phyloP scores from a whole-genome alignment of 2,113 vertebrate species.

The Siniperca knerii region DNA sequence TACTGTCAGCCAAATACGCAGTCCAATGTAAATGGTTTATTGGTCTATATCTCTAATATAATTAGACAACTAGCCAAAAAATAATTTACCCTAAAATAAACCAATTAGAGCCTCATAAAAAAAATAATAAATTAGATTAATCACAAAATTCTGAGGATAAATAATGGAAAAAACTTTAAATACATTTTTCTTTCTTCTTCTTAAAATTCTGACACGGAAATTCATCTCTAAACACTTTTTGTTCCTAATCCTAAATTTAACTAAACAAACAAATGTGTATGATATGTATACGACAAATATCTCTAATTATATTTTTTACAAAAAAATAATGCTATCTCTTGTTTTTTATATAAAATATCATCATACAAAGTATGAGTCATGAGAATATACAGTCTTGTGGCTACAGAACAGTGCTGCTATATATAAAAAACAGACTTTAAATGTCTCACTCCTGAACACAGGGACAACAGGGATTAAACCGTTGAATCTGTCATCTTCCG shows the following conservation, averaged over 20 bases:
- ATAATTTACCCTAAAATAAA: no score
- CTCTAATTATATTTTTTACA: neutral
- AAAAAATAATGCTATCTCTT: neutral
- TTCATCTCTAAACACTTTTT: neutral
- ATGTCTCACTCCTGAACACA: conserved; percentile 15
- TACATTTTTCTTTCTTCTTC: neutral
- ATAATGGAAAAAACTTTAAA: no score
- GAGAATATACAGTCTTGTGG: neutral
- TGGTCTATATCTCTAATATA: no score
- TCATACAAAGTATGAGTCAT: neutral
- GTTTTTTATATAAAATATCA: neutral
- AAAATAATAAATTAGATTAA: neutral
- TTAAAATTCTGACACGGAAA: neutral
- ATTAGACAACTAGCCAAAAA: no score
- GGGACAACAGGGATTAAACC: conserved; percentile 17
- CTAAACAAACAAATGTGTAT: neutral
- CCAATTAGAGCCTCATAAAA: no score
- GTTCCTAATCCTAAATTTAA: neutral
- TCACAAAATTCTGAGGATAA: no score
- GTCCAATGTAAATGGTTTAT: no score
- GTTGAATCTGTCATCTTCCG: conserved; percentile 32
- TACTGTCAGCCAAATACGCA: no score
- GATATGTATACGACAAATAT: neutral
- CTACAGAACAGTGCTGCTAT: neutral
- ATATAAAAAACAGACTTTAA: neutral